Conservation (phyloP, 2,888 invertebrate species). For the Diarsia mendica region DNA sequence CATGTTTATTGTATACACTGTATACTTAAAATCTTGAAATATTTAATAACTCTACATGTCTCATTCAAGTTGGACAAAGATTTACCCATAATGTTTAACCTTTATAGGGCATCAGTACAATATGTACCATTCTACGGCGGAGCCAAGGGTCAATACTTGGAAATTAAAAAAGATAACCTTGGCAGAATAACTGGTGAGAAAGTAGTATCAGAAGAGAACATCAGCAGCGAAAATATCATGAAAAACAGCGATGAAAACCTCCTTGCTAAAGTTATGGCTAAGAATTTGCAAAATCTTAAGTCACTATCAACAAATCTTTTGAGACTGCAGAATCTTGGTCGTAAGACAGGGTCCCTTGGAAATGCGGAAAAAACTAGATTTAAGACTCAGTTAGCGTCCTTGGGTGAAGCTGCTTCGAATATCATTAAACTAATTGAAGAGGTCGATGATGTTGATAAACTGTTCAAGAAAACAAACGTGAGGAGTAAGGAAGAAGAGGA, state of each 20-base stretch:
- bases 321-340: constrained; percentile 91
- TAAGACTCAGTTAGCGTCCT: constrained; percentile 88
- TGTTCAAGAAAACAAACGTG: constrained; percentile 80
- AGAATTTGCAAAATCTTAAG: constrained; percentile 91
- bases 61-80: neutral
- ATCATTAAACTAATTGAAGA: constrained; percentile 89
- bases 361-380: constrained; percentile 90
- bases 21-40: neutral
- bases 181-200: constrained; percentile 88
- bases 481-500: constrained; percentile 71
- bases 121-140: constrained; percentile 93
- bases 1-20: neutral
- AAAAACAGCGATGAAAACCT: constrained; percentile 84
- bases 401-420: constrained; percentile 90
- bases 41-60: neutral
- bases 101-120: constrained; percentile 78
- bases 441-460: constrained; percentile 87
- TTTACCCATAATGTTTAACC: constrained; percentile 22
- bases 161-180: constrained; percentile 89
- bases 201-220: constrained; percentile 85
- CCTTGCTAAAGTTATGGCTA: constrained; percentile 84
- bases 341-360: constrained; percentile 89
- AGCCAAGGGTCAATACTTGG: constrained; percentile 92
- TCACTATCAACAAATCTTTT: constrained; percentile 90
- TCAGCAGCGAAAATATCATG: constrained; percentile 82